phyloP scores from a whole-genome alignment of 1,140 invertebrate genomes.

The Chrysopa pallens region DNA sequence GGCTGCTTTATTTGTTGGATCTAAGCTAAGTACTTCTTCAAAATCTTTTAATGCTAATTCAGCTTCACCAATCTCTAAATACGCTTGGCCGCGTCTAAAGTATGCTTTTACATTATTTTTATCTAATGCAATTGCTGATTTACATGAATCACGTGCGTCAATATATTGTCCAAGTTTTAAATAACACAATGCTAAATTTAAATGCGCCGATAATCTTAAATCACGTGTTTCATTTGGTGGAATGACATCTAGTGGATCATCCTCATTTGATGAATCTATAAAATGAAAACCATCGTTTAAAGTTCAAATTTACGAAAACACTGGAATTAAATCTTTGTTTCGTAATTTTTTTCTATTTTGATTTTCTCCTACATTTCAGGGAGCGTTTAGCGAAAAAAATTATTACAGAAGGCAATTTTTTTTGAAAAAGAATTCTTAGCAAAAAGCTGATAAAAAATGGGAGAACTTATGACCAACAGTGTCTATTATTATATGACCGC shows the following conservation, averaged over 20 bases:
- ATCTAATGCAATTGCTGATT: conserved; percentile 57
- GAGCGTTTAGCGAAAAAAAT: no score
- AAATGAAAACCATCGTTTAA: no score
- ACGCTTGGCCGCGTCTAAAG: conserved; percentile 74
- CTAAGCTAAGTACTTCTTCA: conserved; percentile 34
- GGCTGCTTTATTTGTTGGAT: conserved; percentile 65
- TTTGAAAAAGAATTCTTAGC: no score
- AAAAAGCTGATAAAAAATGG: no score
- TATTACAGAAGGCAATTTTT: no score
- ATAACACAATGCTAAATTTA: conserved; percentile 75
- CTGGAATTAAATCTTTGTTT: no score
- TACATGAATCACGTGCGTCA: conserved; percentile 47
- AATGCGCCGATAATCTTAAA: conserved; percentile 49
- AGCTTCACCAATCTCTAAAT: conserved; percentile 55
- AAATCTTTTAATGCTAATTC: conserved; percentile 68
- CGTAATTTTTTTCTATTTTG: no score
- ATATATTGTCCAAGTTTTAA: conserved; percentile 61
- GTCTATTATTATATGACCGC: no score
- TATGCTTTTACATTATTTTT: conserved; percentile 73
- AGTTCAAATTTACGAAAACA: no score
- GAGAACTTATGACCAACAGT: no score
- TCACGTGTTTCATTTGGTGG: conserved; percentile 31
- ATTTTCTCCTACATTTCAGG: no score
- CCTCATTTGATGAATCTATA: conserved; percentile 13
- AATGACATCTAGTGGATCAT: conserved; percentile 22